These are phyloP conservation scores for Xenotilapia caudafasciata DNA, from an alignment of 2,113 vertebrate genomes.

Conservation along the genomic window DNA sequence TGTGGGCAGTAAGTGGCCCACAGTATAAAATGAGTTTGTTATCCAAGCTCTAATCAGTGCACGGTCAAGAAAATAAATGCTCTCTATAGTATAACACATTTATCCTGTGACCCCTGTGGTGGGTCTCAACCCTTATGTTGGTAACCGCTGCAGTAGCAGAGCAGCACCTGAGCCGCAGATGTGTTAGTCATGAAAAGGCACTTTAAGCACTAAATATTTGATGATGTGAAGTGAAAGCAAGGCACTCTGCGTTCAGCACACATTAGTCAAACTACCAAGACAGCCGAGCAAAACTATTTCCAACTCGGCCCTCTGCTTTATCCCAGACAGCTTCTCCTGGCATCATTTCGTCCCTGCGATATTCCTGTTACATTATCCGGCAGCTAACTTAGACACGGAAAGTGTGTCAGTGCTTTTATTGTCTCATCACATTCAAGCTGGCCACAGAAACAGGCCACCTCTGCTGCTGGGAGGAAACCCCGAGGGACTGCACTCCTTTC, in stretches of 20 bases:
- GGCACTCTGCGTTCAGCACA: background rate
- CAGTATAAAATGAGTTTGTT: background rate
- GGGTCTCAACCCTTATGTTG: background rate
- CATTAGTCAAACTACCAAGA: background rate
- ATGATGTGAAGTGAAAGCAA: conserved; percentile 24
- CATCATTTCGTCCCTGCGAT: background rate
- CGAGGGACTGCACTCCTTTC: conserved; percentile 3
- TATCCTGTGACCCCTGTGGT: background rate
- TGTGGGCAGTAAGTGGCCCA: background rate
- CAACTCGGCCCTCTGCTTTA: background rate
- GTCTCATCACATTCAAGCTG: conserved; percentile 23
- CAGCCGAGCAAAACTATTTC: background rate
- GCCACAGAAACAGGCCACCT: conserved; percentile 32
- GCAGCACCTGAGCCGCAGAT: background rate
- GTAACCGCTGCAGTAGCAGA: background rate
- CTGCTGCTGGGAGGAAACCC: conserved; percentile 35
- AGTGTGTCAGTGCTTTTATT: conserved; percentile 52
- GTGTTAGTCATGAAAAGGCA: conserved; percentile 15
- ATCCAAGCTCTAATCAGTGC: background rate
- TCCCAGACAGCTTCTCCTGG: background rate
- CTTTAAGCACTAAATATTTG: conserved; percentile 52
- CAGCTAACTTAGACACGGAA: conserved; percentile 17
- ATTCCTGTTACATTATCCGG: background rate
- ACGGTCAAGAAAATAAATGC: background rate
- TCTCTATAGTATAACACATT: background rate